These are phyloP conservation scores for Chrysopa pallens DNA, from an alignment of 1,140 invertebrate genomes.

Conservation along the genomic window DNA sequence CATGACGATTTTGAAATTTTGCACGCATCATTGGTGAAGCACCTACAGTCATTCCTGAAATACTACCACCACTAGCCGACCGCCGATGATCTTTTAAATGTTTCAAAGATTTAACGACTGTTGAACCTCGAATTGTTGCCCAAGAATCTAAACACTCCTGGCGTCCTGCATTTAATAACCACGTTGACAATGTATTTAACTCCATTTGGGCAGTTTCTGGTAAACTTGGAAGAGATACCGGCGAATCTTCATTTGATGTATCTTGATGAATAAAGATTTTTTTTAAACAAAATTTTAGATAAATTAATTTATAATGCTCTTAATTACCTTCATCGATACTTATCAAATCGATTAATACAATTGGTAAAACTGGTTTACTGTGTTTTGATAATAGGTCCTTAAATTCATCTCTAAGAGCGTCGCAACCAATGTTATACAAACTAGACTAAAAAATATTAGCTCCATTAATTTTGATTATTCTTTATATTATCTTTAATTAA, in stretches of 20 bases:
- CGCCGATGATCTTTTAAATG: slow-evolving; percentile 66
- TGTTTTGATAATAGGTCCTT: slow-evolving; percentile 69
- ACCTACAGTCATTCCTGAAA: slow-evolving; percentile 13
- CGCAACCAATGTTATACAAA: slow-evolving; percentile 52
- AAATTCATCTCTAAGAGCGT: slow-evolving; percentile 70
- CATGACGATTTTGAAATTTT: slow-evolving; percentile 31
- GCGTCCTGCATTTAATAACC: slow-evolving; percentile 63
- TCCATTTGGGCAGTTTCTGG: slow-evolving; percentile 45
- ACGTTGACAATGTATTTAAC: slow-evolving; percentile 61
- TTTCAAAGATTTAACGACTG: slow-evolving; percentile 57
- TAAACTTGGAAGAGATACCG: slow-evolving; percentile 23
- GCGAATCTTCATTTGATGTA: slow-evolving; percentile 25
- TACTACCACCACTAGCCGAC: slow-evolving; percentile 48
- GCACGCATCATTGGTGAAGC: slow-evolving; percentile 23
- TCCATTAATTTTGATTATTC: slow-evolving; percentile 1
- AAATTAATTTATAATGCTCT: background rate
- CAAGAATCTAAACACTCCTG: slow-evolving; percentile 69
- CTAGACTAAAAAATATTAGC: slow-evolving; percentile 33
- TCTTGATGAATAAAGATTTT: slow-evolving; percentile 7
- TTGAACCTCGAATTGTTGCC: slow-evolving; percentile 52
- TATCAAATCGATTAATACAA: slow-evolving; percentile 69
- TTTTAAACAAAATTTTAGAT: background rate
- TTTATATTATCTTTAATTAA: background rate
- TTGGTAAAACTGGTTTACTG: slow-evolving; percentile 70
- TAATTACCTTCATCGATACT: slow-evolving; percentile 60